Conservation (phyloP, 2,113 vertebrate species). For the Ptyas mucosa region DNA sequence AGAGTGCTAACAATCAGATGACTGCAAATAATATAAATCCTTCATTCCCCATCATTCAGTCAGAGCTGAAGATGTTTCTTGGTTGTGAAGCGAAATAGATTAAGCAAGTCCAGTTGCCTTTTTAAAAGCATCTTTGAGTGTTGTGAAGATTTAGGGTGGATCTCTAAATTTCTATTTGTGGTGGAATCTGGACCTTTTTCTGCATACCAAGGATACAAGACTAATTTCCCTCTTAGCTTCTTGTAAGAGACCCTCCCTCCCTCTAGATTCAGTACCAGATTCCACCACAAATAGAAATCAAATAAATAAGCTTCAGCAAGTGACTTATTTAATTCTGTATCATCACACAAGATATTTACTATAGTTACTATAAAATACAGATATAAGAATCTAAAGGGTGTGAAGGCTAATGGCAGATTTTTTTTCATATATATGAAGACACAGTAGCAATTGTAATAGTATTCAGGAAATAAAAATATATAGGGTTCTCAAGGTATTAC, state of each 20-base stretch:
- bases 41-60: too few species aligned
- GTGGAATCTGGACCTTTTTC: neutral
- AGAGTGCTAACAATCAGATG: neutral
- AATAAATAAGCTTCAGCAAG: neutral
- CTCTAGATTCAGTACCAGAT: neutral
- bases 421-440: neutral
- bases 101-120: too few species aligned
- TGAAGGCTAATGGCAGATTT: neutral
- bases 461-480: neutral
- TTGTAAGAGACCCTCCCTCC: neutral
- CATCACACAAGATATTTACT: neutral
- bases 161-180: too few species aligned
- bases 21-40: neutral
- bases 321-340: neutral
- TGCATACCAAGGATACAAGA: neutral
- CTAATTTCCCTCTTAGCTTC: neutral
- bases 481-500: neutral
- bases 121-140: neutral
- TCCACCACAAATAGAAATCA: neutral
- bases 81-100: too few species aligned
- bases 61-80: too few species aligned
- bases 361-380: neutral
- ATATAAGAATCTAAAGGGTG: neutral
- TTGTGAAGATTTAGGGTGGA: neutral
- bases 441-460: neutral